Base-by-base conservation (phyloP, 2,888 invertebrate species). In the Sericinus montela region DNA sequence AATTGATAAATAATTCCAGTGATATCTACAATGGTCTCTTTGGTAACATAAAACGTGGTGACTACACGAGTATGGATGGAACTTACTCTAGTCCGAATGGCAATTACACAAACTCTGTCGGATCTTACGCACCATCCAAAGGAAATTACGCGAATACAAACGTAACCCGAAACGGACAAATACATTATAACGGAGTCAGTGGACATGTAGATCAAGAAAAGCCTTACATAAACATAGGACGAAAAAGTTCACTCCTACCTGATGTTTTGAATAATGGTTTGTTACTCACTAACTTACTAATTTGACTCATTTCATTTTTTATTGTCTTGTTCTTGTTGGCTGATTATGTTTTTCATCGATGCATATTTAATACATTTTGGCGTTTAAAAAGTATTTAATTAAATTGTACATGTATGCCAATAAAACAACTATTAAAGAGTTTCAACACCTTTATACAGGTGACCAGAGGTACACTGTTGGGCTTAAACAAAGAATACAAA, bases 401-500 rank as follows among this genome's bases (percentile, higher is more conserved):
- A 19, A 19, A 5, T 19, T 2, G 2, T 19, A n/a, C n/a, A n/a
- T n/a, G n/a, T n/a, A n/a, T n/a, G n/a, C n/a, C n/a, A n/a, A n/a
- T n/a, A n/a, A n/a, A n/a, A 23, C 6, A 23, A 25, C 8, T 8
- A 11, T 13, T 5, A 25, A 19, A 8, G 9, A 23, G 23, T 23
- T 34, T 23, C 10, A 34, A 34, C 4, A 41, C 23, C 28, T 35
- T 4, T 11, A 25, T 29, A 39, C 63, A 92, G 92, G 91, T 58
- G 91, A 89, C 76, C 85, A 87, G 78, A 84, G 84, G 76, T 91
- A 90, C 64, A 91, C 90, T 42, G 76, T 89, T 56, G 89, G 90
- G 39, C 74, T 91, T 19, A 91, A 91, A 68, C 91, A 91, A 65
- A 86, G 91, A 61, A 86, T 92, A 44, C 83, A 90, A 62, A 92